Evolutionary conservation across 2,797 vertebrate genomes (phyloP), one percentile per base, ranked within the genome.

Genomic region (Sebastes matsubarae): DNA sequence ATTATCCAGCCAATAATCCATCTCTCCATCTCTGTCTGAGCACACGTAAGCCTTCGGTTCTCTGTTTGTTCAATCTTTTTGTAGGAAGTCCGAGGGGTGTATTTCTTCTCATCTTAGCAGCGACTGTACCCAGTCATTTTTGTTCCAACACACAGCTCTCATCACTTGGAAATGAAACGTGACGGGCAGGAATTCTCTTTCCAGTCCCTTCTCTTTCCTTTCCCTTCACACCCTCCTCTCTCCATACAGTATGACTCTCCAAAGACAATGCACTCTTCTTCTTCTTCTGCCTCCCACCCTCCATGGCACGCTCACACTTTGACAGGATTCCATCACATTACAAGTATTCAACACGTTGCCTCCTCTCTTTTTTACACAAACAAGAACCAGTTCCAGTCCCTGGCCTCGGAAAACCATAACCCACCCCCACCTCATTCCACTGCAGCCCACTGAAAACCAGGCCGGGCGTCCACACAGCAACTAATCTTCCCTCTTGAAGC

Each of bases 191-290:
- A 85, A 77, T 84, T 86, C 66, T 84, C 61, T 87, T 88, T 86
- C 73, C 87, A 80, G 61, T 86, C 66, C 27, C 16, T 54, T 76
- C 22, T 79, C 32, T 87, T 81, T 77, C 54, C 29, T 79, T 72
- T 74, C 59, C 58, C 64, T 82, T 89, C 77, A 80, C 87, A 79
- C 54, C 72, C 77, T 73, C 66, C 42, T 73, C 72, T 68, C 80
- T 68, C 36, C 24, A 50, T 54, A 24, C 50, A 38, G 54, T 30
- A 8, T 4, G 42, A 79, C 60, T 79, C 74, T 78, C 83, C 27
- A 18, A 52, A 89, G 87, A 94, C 93, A 93, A 93, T 87, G 81
- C 73, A 63, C 69, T 92, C 72, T 86, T 94, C 86, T 77, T 86
- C 68, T 81, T 68, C 71, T 77, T 68, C 77, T 58, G 68, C 79